A percentile compares a stretch with the other conserved stretches of the same genome.
Evolutionary conservation across 1,140 invertebrate genomes (phyloP).

Genomic region (Eupeodes corollae): DNA sequence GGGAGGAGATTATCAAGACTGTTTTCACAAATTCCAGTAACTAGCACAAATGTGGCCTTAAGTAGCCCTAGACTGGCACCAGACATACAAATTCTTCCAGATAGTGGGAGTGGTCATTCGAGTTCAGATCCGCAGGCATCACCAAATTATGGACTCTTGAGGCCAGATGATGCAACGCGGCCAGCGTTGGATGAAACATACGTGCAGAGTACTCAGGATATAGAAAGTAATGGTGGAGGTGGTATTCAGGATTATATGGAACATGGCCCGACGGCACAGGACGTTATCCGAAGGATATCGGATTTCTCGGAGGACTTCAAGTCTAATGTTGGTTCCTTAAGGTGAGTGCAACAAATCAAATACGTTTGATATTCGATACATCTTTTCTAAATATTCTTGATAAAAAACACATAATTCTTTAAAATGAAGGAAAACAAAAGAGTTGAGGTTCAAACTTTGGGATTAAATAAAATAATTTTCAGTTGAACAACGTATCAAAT

Average conservation of each 20-base stretch:
- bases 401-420: too few relatives aligned
- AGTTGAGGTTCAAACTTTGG: not conserved
- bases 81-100: conserved; percentile 31
- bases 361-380: not conserved
- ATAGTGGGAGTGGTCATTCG: conserved; percentile 26
- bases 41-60: conserved; percentile 6
- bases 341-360: conserved; percentile 6
- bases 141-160: conserved; percentile 24
- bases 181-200: conserved; percentile 20
- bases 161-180: conserved; percentile 23
- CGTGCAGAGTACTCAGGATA: not conserved
- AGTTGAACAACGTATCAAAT: too few relatives aligned
- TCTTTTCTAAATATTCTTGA: too few relatives aligned
- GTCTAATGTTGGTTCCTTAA: conserved; percentile 6
- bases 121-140: conserved; percentile 27
- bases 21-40: not conserved
- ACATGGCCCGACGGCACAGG: not conserved
- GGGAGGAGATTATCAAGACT: conserved; percentile 4
- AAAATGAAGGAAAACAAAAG: not conserved
- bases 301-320: conserved; percentile 6
- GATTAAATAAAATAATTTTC: too few relatives aligned
- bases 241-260: not conserved
- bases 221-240: not conserved
- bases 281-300: conserved; percentile 2
- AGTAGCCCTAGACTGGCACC: conserved; percentile 23